A percentile compares a stretch with the other conserved stretches of the same genome.
phyloP scores from a whole-genome alignment of 92 coral and sea anemone genomes.

The Porites evermanni region DNA sequence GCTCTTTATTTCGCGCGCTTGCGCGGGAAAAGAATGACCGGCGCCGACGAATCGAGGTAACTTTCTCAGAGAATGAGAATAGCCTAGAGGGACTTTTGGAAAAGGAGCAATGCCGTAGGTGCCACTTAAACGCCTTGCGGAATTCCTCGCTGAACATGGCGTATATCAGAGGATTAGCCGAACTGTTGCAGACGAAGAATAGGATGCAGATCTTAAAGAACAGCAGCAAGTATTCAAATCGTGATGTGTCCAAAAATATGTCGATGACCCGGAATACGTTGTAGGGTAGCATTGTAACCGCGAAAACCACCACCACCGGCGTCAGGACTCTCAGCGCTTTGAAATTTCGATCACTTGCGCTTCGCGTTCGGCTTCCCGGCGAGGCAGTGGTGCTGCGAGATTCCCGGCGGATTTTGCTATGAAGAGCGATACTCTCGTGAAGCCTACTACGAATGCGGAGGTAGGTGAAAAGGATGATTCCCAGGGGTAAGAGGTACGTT shows the following conservation, averaged over 20 bases:
- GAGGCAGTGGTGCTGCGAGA: slow-evolving; percentile 37
- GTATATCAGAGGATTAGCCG: slow-evolving; percentile 94
- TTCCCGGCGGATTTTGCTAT: slow-evolving; percentile 74
- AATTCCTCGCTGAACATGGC: slow-evolving; percentile 89
- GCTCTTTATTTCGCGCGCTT: slow-evolving; percentile 28
- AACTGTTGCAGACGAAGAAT: slow-evolving; percentile 87
- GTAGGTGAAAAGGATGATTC: slow-evolving; percentile 69
- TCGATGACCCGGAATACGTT: slow-evolving; percentile 80
- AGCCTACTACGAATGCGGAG: slow-evolving; percentile 82
- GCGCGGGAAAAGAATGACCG: slow-evolving; percentile 25
- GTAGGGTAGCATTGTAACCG: slow-evolving; percentile 80
- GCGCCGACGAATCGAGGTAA: slow-evolving; percentile 44
- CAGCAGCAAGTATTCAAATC: slow-evolving; percentile 70
- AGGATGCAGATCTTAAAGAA: slow-evolving; percentile 79
- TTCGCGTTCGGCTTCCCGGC: background rate
- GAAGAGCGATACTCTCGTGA: slow-evolving; percentile 78
- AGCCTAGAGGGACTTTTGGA: slow-evolving; percentile 31
- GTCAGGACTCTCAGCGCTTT: slow-evolving; percentile 77
- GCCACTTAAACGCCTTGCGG: slow-evolving; percentile 87
- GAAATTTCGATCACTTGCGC: slow-evolving; percentile 66
- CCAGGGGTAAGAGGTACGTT: slow-evolving; percentile 76
- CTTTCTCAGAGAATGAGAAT: slow-evolving; percentile 64
- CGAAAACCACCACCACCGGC: slow-evolving; percentile 82
- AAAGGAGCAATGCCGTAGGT: slow-evolving; percentile 59
- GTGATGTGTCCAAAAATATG: slow-evolving; percentile 63